These are phyloP conservation scores for Gastrophryne carolinensis DNA, from an alignment of 2,797 vertebrate species.

Conservation along the genomic window DNA sequence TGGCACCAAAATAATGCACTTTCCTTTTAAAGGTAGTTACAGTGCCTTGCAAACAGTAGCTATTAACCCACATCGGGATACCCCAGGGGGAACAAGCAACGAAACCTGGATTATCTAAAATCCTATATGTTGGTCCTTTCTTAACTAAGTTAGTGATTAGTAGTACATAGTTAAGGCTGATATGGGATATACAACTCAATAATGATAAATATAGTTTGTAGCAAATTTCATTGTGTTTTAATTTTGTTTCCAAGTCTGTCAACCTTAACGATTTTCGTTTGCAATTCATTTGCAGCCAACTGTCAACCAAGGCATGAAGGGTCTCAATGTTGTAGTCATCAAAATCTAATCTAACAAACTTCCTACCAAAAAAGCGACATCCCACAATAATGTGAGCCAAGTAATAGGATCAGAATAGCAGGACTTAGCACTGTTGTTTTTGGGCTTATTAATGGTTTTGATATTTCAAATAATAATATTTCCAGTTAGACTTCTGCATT, in stretches of 20 bases:
- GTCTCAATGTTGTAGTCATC: background rate
- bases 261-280: constrained; percentile 1
- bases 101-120: too few relatives aligned
- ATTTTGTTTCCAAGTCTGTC: background rate
- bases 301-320: background rate
- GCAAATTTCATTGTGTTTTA: background rate
- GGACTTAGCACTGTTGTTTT: constrained; percentile 32
- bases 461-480: constrained; percentile 33
- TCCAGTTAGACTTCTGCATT: constrained; percentile 5
- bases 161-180: too few relatives aligned
- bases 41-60: too few relatives aligned
- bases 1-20: too few relatives aligned
- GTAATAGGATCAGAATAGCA: constrained; percentile 17
- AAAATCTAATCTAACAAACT: constrained; percentile 24
- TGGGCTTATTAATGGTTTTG: constrained; percentile 20
- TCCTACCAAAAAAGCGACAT: constrained; percentile 11
- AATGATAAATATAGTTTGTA: background rate
- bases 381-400: constrained; percentile 22
- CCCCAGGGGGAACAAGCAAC: too few relatives aligned
- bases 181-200: too few relatives aligned
- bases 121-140: too few relatives aligned
- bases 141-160: too few relatives aligned
- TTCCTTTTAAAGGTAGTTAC: too few relatives aligned
- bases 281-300: background rate
- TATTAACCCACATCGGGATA: too few relatives aligned